Base-by-base conservation (phyloP, 2,888 invertebrate species). In the Limnephilus marmoratus region DNA sequence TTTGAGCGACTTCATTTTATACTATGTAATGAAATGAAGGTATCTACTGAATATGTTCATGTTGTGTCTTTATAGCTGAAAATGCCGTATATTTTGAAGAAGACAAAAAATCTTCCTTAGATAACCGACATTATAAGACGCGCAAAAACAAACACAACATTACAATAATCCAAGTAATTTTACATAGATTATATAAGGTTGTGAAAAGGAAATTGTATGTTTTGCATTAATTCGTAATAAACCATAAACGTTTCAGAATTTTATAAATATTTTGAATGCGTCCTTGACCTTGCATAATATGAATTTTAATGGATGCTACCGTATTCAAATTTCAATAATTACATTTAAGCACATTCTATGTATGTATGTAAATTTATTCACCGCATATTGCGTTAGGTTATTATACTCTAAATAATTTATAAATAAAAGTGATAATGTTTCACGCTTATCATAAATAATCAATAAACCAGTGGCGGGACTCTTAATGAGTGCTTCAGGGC, bases 331-430 rank as follows among this genome's bases (percentile, higher is more conserved):
- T n/a, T 90, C 5, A 45, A 90, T 90, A 81, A 90, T 45, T 90
- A 68, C 34, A 49, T 81, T 90, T 90, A 45, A 81, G 90, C n/a
- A 82, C 90, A 29, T 34, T 45, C 81, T 82, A 82, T 90, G 53
- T 91, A 91, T 83, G 82, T 93, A 93, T 93, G 92, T 91, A 92
- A 93, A 93, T 93, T 92, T 93, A 93, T 93, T 93, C 93, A 92
- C 85, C 80, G 90, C 92, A 85, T 87, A 93, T 90, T 92, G 91
- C 87, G 92, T 92, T 92, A 31, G 80, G 90, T 93, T 89, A 88
- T 87, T 88, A 92, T 89, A 85, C 90, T 49, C 82, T 41, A 81
- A 86, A 92, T 92, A 85, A 87, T 80, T 86, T 49, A 68, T 68
- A 81, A 86, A 92, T 92, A 85, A 87, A 92, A 80, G 90, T 92